These are phyloP conservation scores for Coenobita brevimanus DNA, from an alignment of 1,140 invertebrate genomes.

Conservation along the genomic window DNA sequence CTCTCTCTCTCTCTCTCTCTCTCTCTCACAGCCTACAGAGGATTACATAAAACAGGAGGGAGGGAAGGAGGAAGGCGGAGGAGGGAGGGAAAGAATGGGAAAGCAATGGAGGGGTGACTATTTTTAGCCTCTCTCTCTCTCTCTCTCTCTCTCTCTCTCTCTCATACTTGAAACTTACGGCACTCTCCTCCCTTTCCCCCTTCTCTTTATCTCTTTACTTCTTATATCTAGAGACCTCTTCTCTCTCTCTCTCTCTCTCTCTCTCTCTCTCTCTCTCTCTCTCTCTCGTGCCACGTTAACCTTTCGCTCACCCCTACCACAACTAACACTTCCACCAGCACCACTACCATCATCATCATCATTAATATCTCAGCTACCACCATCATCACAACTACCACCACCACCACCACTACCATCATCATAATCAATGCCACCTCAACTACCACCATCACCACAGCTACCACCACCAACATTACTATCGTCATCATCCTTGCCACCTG, in stretches of 20 bases:
- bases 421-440: no score
- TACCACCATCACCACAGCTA: neutral
- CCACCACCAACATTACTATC: no score
- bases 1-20: neutral
- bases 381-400: no score
- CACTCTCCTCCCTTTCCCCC: neutral
- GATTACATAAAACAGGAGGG: neutral
- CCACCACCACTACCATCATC: no score
- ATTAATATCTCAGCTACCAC: no score
- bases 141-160: conserved; percentile 15
- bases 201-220: no score
- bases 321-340: no score
- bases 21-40: neutral
- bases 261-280: neutral
- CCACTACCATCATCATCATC: neutral
- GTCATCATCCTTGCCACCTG: neutral
- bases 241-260: neutral
- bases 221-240: no score
- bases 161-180: no score
- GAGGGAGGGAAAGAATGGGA: neutral
- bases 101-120: neutral
- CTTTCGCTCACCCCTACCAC: no score
- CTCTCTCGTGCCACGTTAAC: no score
- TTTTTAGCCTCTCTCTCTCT: neutral
- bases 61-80: neutral